Conservation (phyloP, 2,797 vertebrate genomes). For the Catamblyrhynchus diadema region DNA sequence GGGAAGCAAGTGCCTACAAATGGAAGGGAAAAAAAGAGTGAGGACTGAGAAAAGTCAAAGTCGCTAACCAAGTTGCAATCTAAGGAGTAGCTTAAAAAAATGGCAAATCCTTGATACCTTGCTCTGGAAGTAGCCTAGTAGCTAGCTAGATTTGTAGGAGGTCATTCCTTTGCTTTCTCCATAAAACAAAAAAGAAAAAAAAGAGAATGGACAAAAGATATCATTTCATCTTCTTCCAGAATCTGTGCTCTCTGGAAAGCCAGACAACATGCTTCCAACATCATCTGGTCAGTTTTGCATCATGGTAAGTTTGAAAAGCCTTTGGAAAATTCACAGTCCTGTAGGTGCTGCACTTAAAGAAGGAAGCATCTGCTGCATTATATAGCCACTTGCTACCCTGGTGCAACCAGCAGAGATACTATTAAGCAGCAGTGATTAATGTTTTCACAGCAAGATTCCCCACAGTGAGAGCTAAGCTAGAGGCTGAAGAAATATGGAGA, state of each 20-base stretch:
- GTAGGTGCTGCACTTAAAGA: not conserved
- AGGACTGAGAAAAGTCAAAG: not conserved
- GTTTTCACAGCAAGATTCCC: constrained; percentile 54
- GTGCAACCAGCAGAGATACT: constrained; percentile 57
- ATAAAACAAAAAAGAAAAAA: not conserved
- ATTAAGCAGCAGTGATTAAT: constrained; percentile 62
- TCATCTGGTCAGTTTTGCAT: not conserved
- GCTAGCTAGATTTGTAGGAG: not conserved
- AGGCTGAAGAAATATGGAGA: constrained; percentile 48
- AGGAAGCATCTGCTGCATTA: constrained; percentile 35
- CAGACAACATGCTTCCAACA: not conserved
- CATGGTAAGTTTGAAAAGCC: not conserved
- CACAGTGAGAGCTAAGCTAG: constrained; percentile 51
- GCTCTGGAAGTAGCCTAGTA: not conserved
- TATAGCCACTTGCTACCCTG: constrained; percentile 14
- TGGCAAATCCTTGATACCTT: not conserved
- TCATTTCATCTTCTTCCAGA: not conserved
- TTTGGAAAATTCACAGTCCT: not conserved
- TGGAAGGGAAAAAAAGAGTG: not conserved
- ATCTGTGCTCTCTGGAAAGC: not conserved
- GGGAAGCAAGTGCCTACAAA: not conserved
- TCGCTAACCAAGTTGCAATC: not conserved
- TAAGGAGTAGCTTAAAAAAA: not conserved
- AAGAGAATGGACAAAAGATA: not conserved
- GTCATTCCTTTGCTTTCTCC: not conserved